Conservation (phyloP, 35 echinoderm and acorn worm genomes). For the Hemicentrotus pulcherrimus region DNA sequence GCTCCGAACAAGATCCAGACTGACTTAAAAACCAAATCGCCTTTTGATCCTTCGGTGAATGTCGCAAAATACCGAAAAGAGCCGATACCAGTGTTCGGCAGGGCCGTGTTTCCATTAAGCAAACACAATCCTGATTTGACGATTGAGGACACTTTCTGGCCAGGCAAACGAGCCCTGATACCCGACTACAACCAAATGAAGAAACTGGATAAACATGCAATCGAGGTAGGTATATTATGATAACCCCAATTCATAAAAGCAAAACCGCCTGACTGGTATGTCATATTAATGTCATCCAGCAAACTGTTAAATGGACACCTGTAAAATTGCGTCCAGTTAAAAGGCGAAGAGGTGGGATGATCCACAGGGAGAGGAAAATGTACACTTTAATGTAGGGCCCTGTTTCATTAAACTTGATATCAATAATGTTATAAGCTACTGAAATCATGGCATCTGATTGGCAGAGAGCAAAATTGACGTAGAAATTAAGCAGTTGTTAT, state of each 20-base stretch:
- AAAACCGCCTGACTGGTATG: too few species aligned
- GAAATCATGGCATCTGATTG: too few species aligned
- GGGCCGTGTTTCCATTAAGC: not conserved
- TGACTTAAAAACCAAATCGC: not conserved
- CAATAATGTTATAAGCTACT: too few species aligned
- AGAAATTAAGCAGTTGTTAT: too few species aligned
- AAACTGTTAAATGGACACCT: too few species aligned
- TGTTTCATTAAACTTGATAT: too few species aligned
- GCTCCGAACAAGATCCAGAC: not conserved
- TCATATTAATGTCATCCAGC: too few species aligned
- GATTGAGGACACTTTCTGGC: constrained; percentile 45
- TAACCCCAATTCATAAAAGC: not conserved
- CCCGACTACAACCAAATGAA: constrained; percentile 35
- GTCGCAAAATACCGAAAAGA: constrained; percentile 23
- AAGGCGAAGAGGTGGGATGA: too few species aligned
- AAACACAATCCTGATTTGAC: not conserved
- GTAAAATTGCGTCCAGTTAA: too few species aligned
- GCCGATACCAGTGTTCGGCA: constrained; percentile 25
- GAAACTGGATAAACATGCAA: constrained; percentile 35
- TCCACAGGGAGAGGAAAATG: too few species aligned
- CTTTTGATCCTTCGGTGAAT: constrained; percentile 18
- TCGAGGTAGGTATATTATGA: constrained; percentile 27
- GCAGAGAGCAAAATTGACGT: too few species aligned
- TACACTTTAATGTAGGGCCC: too few species aligned
- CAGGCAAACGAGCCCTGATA: constrained; percentile 36